Evolutionary conservation across 2,888 invertebrate species (phyloP).

Genomic region (Diaphora mendica): DNA sequence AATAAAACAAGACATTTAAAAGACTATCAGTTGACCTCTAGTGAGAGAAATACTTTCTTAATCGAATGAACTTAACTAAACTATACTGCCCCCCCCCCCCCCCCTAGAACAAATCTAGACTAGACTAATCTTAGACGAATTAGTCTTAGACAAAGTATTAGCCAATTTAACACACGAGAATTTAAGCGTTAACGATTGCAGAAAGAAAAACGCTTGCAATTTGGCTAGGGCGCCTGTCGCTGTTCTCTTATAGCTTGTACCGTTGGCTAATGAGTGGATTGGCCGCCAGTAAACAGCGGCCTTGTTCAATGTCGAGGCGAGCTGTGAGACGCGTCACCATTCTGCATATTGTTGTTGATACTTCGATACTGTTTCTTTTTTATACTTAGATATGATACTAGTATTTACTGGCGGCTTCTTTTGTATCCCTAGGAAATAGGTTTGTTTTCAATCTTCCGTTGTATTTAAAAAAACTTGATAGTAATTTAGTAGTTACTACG

Average conservation of each 20-base stretch:
- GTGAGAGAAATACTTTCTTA: too few species aligned
- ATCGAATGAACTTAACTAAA: background rate
- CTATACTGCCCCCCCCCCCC: too few species aligned
- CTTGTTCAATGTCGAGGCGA: conserved; percentile 41
- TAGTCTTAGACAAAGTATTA: too few species aligned
- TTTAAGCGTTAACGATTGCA: too few species aligned
- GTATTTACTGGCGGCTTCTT: background rate
- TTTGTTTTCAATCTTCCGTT: background rate
- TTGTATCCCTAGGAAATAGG: background rate
- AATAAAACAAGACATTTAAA: too few species aligned
- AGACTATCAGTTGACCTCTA: too few species aligned
- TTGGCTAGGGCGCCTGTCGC: too few species aligned
- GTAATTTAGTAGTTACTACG: too few species aligned
- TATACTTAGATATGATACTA: background rate
- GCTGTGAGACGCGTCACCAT: background rate
- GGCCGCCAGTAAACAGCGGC: conserved; percentile 23
- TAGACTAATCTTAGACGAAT: too few species aligned
- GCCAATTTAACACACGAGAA: too few species aligned
- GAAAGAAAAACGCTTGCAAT: too few species aligned
- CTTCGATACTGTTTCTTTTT: background rate
- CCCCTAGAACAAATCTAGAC: too few species aligned
- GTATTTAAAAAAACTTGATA: background rate
- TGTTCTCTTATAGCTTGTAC: background rate
- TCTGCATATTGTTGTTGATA: background rate
- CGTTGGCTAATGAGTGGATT: background rate